A percentile compares a stretch with the other conserved stretches of the same genome.
Conservation (phyloP, 2,888 invertebrate species). For the Lepidonotus clava region DNA sequence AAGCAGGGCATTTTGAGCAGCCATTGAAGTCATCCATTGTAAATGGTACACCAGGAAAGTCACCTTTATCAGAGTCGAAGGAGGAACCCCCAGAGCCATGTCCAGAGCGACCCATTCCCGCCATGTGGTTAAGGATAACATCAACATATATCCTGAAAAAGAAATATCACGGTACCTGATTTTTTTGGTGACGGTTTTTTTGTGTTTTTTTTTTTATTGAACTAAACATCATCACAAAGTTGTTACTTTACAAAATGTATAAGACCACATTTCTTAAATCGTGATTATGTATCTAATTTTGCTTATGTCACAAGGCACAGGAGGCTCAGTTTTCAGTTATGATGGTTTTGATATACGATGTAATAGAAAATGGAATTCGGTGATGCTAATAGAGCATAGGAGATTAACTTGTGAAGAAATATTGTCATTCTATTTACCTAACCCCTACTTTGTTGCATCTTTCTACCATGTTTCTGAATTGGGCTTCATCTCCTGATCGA, state of each 20-base stretch:
- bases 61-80: constrained; percentile 71
- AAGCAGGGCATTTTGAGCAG: constrained; percentile 66
- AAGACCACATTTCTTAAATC: too few species aligned
- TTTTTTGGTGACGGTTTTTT: not conserved
- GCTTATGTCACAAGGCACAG: too few species aligned
- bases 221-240: too few species aligned
- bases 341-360: too few species aligned
- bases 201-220: not conserved
- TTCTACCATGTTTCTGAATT: constrained; percentile 72
- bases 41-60: constrained; percentile 79
- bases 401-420: too few species aligned
- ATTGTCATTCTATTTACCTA: constrained; percentile 67
- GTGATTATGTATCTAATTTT: too few species aligned
- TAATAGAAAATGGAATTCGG: too few species aligned
- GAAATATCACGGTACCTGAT: not conserved
- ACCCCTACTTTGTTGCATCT: constrained; percentile 73
- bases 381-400: too few species aligned
- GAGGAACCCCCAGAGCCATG: constrained; percentile 84
- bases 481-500: constrained; percentile 71
- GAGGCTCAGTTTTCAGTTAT: too few species aligned
- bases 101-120: constrained; percentile 84
- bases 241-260: too few species aligned
- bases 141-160: constrained; percentile 85
- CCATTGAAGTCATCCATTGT: constrained; percentile 84
- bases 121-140: constrained; percentile 92